Evolutionary conservation across 2,797 vertebrate genomes (phyloP), one percentile per base, ranked within the genome.

Genomic region (Chrosomus eos): DNA sequence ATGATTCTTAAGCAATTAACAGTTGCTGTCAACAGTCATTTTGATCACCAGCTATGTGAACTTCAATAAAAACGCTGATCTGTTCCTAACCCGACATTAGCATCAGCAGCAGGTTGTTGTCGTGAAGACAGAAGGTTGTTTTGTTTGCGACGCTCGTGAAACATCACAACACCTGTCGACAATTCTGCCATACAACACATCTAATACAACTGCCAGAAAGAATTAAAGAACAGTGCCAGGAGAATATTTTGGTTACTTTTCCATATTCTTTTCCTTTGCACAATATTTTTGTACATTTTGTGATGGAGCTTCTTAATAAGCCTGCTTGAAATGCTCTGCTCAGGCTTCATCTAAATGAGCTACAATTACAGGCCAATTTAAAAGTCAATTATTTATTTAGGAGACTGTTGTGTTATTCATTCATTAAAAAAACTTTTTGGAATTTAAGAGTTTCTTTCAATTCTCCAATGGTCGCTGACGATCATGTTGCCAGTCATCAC

Each of bases 351-450:
- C 70, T 85, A 85, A 87, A 86, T 81, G 81, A 85, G 43, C 26
- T 64, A 88, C 81, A 87, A 89, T 90, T 89, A 89, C 84, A 75
- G 58, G 36, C 70, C 79, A 83, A 85, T 90, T 88, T 89, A 84
- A 40, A 84, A 80, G 83, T 78, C 51, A 87, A 77, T 86, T 5
- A 64, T 18, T 3, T 33, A 16, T 64, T 23, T 40, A 19, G 6
- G 26, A 48, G 40, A 45, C 16, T 19, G 18, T 38, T n/a, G 16
- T 31, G 19, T 3, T n/a, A 45, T 14, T 10, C 75, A 28, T 77
- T 23, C 28, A 40, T 77, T 26, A n/a, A 62, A 26, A 48, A 60
- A 62, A 19, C 33, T 9, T 7, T 43, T 23, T 58, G 36, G 43
- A 43, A 53, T 38, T 53, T 67, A 14, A 64, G 40, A 80, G 40